phyloP scores from a whole-genome alignment of 2,888 invertebrate species.

The Ellobium chinense region DNA sequence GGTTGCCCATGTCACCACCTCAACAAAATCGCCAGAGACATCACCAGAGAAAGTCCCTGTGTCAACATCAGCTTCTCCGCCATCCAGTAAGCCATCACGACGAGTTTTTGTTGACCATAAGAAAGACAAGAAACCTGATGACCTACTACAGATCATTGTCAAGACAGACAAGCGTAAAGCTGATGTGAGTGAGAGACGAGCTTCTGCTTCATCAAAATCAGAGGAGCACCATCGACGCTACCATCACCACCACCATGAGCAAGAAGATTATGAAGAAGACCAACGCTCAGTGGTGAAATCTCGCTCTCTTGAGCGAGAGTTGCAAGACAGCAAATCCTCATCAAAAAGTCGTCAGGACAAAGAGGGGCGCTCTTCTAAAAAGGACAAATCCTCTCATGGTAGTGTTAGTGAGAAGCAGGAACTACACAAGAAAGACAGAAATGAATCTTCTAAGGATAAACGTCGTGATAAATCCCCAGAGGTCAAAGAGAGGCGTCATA shows the following conservation, averaged over 20 bases:
- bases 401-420: constrained; percentile 20
- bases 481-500: constrained; percentile 14
- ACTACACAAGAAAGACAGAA: constrained; percentile 13
- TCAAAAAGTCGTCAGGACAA: not conserved
- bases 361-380: constrained; percentile 10
- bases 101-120: constrained; percentile 55
- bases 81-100: constrained; percentile 47
- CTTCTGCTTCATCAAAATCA: constrained; percentile 2
- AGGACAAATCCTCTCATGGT: not conserved
- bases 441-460: constrained; percentile 18
- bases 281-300: constrained; percentile 42
- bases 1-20: constrained; percentile 19
- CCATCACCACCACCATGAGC: constrained; percentile 21
- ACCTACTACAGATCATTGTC: constrained; percentile 57
- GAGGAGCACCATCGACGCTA: constrained; percentile 8
- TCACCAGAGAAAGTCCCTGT: constrained; percentile 5
- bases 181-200: constrained; percentile 19
- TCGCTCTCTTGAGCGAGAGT: constrained; percentile 38
- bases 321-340: constrained; percentile 17
- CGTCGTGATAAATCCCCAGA: constrained; percentile 17
- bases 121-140: constrained; percentile 50
- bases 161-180: constrained; percentile 26
- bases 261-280: constrained; percentile 38
- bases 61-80: constrained; percentile 41
- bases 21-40: constrained; percentile 33